Evolutionary conservation across 2,888 invertebrate genomes (phyloP), one percentile per base, ranked within the genome.

Genomic region (Apamea crenata): DNA sequence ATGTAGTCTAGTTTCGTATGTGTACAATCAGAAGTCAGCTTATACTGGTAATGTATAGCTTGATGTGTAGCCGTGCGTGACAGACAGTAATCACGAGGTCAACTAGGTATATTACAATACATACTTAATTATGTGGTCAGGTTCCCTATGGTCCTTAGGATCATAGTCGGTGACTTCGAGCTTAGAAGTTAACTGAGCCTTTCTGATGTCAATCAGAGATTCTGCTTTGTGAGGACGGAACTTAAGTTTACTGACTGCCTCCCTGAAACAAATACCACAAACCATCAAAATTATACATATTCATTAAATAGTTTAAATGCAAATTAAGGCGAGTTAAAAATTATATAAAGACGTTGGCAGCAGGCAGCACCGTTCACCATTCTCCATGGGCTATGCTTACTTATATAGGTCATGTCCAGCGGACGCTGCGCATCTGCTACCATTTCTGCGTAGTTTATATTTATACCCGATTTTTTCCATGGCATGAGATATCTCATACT

Each of bases 121-220:
- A 76, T 91, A 95, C 95, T 90, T 91, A 29, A 95, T 94, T 44
- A 91, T 89, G 2, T 77, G 53, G 74, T 71, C 68, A 29, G 94
- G 94, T 0, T 84, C 71, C 63, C 95, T 93, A 40, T 92, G 86
- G 5, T 91, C 81, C 74, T 84, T 80, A 10, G 95, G 95, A 69
- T 95, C 90, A 77, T 90, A 95, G 4, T 90, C 92, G 61, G 72
- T 84, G 14, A 12, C 0, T 83, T 53, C 1, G 87, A 80, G 29
- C 78, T 84, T 65, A 0, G 65, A 10, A 8, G 93, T 93, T 29
- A 95, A 80, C 53, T 78, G 83, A 14, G 88, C 87, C 1, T 71
- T 82, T 81, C 93, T 90, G 12, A 94, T 67, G 83, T 95, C 94
- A 71, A 94, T 82, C 1, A 77, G 0, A 1, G 91, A 86, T 0